Conservation (phyloP, 2,797 vertebrate species). For the Cyclopterus lumpus region DNA sequence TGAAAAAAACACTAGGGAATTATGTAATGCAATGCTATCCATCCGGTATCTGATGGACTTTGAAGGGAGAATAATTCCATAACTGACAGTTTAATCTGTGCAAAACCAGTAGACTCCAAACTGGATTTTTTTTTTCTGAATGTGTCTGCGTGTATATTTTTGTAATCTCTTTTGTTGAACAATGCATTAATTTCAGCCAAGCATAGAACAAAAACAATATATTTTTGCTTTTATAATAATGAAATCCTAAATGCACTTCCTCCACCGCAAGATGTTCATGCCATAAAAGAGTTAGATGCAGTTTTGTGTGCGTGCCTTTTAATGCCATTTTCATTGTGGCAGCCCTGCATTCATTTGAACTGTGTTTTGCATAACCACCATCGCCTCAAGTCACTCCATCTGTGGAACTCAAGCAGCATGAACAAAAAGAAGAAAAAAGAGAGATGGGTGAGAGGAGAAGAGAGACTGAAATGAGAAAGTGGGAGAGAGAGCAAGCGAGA, state of each 20-base stretch:
- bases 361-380: slow-evolving; percentile 80
- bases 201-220: slow-evolving; percentile 9
- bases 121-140: background rate
- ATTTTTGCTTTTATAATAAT: slow-evolving; percentile 60
- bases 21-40: background rate
- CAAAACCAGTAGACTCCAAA: slow-evolving; percentile 16
- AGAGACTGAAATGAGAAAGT: slow-evolving; percentile 41
- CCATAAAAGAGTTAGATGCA: slow-evolving; percentile 33
- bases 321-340: slow-evolving; percentile 72
- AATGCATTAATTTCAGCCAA: slow-evolving; percentile 28
- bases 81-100: slow-evolving; percentile 19
- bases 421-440: slow-evolving; percentile 72
- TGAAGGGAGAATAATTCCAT: slow-evolving; percentile 22
- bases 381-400: slow-evolving; percentile 82
- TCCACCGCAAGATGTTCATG: slow-evolving; percentile 32
- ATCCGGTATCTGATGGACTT: slow-evolving; percentile 6
- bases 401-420: slow-evolving; percentile 78
- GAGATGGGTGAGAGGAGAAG: slow-evolving; percentile 30
- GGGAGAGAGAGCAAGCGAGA: slow-evolving; percentile 10
- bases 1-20: background rate
- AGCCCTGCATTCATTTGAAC: slow-evolving; percentile 75
- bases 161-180: slow-evolving; percentile 18
- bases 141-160: slow-evolving; percentile 20
- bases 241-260: slow-evolving; percentile 54
- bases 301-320: slow-evolving; percentile 61